Evolutionary conservation across 2,797 vertebrate genomes (phyloP).

Genomic region (Crenichthys baileyi): DNA sequence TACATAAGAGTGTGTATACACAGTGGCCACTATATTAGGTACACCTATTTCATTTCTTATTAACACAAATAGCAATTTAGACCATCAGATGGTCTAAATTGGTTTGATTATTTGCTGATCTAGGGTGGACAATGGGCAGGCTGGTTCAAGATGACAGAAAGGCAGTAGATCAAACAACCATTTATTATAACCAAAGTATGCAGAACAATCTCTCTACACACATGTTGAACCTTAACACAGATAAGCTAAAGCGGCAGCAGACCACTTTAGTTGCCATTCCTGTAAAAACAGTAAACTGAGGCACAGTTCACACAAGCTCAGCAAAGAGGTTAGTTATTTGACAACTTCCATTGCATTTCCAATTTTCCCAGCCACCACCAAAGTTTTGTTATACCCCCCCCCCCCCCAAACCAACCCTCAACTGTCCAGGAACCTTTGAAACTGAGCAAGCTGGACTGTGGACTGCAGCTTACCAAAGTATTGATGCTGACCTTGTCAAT

Average conservation of each 20-base stretch:
- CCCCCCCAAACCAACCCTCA: too few species aligned
- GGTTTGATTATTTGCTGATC: neutral
- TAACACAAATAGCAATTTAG: neutral
- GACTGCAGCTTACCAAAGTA: too few species aligned
- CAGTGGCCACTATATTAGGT: neutral
- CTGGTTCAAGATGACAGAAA: neutral
- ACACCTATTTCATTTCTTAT: neutral
- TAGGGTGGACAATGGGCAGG: neutral
- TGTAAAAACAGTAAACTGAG: neutral
- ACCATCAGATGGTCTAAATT: neutral
- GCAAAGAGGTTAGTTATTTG: neutral
- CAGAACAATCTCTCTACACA: neutral
- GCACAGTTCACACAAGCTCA: neutral
- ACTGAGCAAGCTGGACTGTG: too few species aligned
- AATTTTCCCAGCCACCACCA: neutral
- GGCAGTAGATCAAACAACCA: neutral
- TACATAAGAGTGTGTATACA: neutral
- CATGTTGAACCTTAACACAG: neutral
- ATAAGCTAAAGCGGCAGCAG: neutral
- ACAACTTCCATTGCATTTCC: neutral
- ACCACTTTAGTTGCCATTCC: neutral
- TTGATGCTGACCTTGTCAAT: too few species aligned
- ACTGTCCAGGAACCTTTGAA: too few species aligned
- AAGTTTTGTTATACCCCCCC: too few species aligned
- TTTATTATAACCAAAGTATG: neutral